Evolutionary conservation across 1,140 invertebrate genomes (phyloP).

Genomic region (Rhizoglyphus robini): DNA sequence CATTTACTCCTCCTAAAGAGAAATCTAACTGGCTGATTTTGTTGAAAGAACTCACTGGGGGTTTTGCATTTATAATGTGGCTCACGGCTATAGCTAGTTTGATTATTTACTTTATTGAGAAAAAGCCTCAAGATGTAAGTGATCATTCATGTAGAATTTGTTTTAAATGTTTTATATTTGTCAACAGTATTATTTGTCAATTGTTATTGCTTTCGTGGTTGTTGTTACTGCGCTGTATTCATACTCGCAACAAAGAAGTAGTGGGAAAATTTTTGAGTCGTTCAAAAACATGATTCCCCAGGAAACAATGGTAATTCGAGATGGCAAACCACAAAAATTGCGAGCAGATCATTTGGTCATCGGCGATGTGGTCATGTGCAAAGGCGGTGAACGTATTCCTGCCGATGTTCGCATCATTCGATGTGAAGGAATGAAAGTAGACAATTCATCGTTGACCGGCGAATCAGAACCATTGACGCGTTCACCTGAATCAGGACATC

Average conservation of each 20-base stretch:
- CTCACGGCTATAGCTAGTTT: conserved; percentile 58
- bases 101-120: conserved; percentile 44
- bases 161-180: background rate
- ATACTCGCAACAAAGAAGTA: conserved; percentile 35
- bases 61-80: conserved; percentile 62
- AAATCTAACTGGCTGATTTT: conserved; percentile 37
- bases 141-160: conserved; percentile 28
- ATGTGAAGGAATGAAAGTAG: conserved; percentile 28
- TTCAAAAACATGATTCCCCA: conserved; percentile 38
- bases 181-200: conserved; percentile 35
- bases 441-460: conserved; percentile 59
- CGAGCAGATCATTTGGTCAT: conserved; percentile 54
- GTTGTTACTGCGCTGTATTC: conserved; percentile 34
- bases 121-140: conserved; percentile 32
- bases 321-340: conserved; percentile 78
- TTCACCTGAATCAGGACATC: background rate
- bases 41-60: conserved; percentile 48
- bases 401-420: conserved; percentile 15
- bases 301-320: conserved; percentile 80
- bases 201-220: conserved; percentile 31
- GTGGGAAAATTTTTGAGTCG: conserved; percentile 28
- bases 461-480: conserved; percentile 43
- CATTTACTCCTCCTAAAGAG: conserved; percentile 46
- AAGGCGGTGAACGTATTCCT: conserved; percentile 48
- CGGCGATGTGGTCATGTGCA: conserved; percentile 67